These are phyloP conservation scores for Crenichthys baileyi DNA, from an alignment of 2,797 vertebrate genomes.

Conservation along the genomic window DNA sequence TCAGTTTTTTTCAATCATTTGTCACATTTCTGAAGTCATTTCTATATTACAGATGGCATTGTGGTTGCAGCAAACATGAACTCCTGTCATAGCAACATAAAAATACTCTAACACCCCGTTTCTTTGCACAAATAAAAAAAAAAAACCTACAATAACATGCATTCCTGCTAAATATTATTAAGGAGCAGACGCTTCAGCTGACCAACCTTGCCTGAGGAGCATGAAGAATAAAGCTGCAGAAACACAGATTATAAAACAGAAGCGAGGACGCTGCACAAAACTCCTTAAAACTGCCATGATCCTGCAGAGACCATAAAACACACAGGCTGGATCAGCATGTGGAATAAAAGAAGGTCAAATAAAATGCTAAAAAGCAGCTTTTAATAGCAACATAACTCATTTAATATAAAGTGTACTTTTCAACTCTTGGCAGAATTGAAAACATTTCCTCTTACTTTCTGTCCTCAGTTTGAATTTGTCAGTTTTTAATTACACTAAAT, in stretches of 20 bases:
- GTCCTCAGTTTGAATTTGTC: too few relatives aligned
- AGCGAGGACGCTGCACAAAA: conserved; percentile 22
- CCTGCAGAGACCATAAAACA: not conserved
- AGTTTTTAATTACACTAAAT: too few relatives aligned
- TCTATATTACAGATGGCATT: not conserved
- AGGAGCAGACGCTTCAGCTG: accelerated
- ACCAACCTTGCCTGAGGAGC: conserved; percentile 68
- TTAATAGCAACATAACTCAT: too few relatives aligned
- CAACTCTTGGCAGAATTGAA: too few relatives aligned
- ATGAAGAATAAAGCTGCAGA: conserved; percentile 50
- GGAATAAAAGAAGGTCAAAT: not conserved
- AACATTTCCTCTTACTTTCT: too few relatives aligned
- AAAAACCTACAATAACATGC: not conserved
- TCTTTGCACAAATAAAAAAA: not conserved
- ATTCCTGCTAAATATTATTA: not conserved
- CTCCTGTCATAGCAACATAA: not conserved
- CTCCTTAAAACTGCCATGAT: conserved; percentile 60
- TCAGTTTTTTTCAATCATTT: not conserved
- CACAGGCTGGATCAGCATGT: not conserved
- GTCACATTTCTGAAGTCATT: not conserved
- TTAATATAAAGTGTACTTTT: too few relatives aligned
- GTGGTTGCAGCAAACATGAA: not conserved
- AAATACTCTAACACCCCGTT: not conserved
- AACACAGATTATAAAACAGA: conserved; percentile 40
- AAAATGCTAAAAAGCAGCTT: not conserved